A percentile compares a stretch with the other conserved stretches of the same genome.
These are phyloP conservation scores for Nansenia antarctica DNA, from an alignment of 2,113 vertebrate genomes.

Conservation along the genomic window DNA sequence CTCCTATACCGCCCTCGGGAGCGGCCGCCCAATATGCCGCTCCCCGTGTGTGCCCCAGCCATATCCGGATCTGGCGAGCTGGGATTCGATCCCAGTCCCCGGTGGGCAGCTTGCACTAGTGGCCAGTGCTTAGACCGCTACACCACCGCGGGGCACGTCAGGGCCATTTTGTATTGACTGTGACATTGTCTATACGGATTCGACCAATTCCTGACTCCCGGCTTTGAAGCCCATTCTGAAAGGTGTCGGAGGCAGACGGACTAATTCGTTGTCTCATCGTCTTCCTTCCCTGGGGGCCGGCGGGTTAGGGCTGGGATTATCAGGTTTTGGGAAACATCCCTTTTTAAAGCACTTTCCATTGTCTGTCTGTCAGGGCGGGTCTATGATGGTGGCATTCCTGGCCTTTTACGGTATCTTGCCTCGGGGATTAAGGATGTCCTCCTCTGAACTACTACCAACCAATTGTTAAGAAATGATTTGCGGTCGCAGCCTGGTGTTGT, in stretches of 20 bases:
- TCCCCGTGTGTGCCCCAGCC: too few species aligned
- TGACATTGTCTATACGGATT: constrained; percentile 30
- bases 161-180: constrained; percentile 12
- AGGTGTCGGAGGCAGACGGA: constrained; percentile 20
- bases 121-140: too few species aligned
- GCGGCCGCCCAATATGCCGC: too few species aligned
- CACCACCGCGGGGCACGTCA: too few species aligned
- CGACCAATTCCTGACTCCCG: constrained; percentile 11
- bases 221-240: constrained; percentile 33
- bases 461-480: background rate
- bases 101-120: too few species aligned
- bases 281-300: constrained; percentile 47
- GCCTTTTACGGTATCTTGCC: background rate
- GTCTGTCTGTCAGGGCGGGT: constrained; percentile 48
- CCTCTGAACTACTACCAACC: background rate
- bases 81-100: too few species aligned
- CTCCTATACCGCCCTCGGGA: too few species aligned
- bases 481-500: background rate
- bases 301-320: constrained; percentile 41
- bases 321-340: constrained; percentile 37
- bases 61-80: too few species aligned
- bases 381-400: constrained; percentile 2
- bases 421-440: background rate
- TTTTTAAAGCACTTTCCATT: constrained; percentile 37
- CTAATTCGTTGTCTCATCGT: constrained; percentile 22